phyloP scores from a whole-genome alignment of 53 echinoderm and acorn worm species.

The Holothuria scabra region DNA sequence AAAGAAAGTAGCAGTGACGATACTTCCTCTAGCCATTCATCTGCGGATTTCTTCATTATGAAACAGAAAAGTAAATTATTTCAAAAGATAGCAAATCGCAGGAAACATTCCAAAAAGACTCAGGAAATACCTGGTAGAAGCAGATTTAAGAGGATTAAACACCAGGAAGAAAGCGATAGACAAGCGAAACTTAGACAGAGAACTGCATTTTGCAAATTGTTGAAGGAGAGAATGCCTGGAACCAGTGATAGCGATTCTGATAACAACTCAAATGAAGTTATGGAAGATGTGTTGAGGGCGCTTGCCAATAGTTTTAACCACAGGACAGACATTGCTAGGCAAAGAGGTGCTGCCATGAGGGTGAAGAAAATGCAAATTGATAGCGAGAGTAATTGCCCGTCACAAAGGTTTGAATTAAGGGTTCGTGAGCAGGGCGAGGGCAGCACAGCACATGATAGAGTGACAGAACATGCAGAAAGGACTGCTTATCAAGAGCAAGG shows the following conservation, averaged over 20 bases:
- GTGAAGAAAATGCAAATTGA: conserved; percentile 29
- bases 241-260: conserved; percentile 47
- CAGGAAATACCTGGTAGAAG: conserved; percentile 6
- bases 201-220: conserved; percentile 56
- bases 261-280: conserved; percentile 14
- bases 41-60: conserved; percentile 67
- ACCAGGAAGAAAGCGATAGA: conserved; percentile 59
- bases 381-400: not conserved
- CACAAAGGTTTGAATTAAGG: conserved; percentile 9
- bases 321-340: conserved; percentile 39
- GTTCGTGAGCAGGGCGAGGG: not conserved
- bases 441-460: conserved; percentile 4
- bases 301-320: conserved; percentile 34
- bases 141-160: conserved; percentile 34
- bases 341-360: conserved; percentile 45
- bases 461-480: not conserved
- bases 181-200: conserved; percentile 56
- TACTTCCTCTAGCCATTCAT: conserved; percentile 58
- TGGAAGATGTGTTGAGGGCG: conserved; percentile 28
- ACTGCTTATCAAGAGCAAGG: not conserved
- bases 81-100: conserved; percentile 52
- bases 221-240: conserved; percentile 57
- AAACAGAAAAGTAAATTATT: conserved; percentile 58
- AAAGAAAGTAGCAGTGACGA: conserved; percentile 45
- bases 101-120: conserved; percentile 48